Percentiles rank a stretch among this genome's conserved stretches.
phyloP scores from a whole-genome alignment of 2,888 invertebrate genomes.

The Scaptomyza parva region DNA sequence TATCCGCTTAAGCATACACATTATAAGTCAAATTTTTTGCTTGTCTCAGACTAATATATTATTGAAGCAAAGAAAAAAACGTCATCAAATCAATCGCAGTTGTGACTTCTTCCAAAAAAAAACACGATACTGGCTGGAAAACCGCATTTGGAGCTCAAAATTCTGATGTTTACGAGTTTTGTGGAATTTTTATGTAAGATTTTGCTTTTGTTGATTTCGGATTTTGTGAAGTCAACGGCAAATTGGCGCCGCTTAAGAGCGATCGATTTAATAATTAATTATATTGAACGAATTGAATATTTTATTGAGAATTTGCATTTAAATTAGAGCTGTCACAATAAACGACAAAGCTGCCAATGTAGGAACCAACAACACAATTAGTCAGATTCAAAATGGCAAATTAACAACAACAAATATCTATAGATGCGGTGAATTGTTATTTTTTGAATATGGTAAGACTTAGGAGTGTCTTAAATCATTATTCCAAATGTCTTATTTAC shows the following conservation, averaged over 20 bases:
- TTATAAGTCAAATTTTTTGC: slow-evolving; percentile 52
- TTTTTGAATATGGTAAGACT: background rate
- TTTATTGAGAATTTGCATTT: slow-evolving; percentile 71
- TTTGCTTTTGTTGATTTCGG: slow-evolving; percentile 41
- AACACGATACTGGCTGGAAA: slow-evolving; percentile 60
- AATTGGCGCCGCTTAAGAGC: slow-evolving; percentile 56
- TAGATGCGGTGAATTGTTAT: slow-evolving; percentile 8
- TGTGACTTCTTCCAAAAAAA: slow-evolving; percentile 45
- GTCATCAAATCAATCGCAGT: slow-evolving; percentile 51
- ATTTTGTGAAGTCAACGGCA: slow-evolving; percentile 47
- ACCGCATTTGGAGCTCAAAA: slow-evolving; percentile 44
- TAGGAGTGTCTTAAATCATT: slow-evolving; percentile 10
- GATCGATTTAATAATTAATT: slow-evolving; percentile 57
- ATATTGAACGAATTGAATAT: slow-evolving; percentile 46
- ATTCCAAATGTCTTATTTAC: slow-evolving; percentile 34
- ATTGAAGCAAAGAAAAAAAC: slow-evolving; percentile 29
- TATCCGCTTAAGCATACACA: slow-evolving; percentile 28
- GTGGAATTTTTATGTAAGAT: slow-evolving; percentile 53
- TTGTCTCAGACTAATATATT: slow-evolving; percentile 28
- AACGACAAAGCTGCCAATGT: slow-evolving; percentile 32
- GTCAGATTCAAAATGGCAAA: slow-evolving; percentile 16
- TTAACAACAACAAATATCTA: slow-evolving; percentile 29
- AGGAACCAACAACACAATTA: slow-evolving; percentile 36
- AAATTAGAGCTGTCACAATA: slow-evolving; percentile 72
- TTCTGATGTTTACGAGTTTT: slow-evolving; percentile 42